phyloP scores from a whole-genome alignment of 2,113 vertebrate species.

The Circaetus cinerascens region DNA sequence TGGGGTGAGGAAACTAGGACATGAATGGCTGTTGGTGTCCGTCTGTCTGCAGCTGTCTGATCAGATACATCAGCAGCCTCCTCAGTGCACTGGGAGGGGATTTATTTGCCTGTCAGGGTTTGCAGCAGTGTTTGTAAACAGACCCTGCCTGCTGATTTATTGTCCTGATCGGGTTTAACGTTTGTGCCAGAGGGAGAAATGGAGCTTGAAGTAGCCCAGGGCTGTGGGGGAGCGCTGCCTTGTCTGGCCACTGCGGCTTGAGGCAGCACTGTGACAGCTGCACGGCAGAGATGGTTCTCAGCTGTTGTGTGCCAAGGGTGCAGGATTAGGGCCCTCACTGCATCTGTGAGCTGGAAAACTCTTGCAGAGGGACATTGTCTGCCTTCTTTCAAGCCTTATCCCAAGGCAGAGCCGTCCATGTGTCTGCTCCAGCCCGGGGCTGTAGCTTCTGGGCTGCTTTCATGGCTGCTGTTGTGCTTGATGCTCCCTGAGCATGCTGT shows the following conservation, averaged over 20 bases:
- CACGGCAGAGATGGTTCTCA: fast-evolving
- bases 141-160: background rate
- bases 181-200: fast-evolving
- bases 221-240: background rate
- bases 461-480: background rate
- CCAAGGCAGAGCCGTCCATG: background rate
- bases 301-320: background rate
- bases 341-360: background rate
- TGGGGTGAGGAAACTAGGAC: background rate
- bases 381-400: fast-evolving
- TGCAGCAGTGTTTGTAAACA: background rate
- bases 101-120: background rate
- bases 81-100: fast-evolving
- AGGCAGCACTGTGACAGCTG: too few species aligned
- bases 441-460: background rate
- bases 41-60: background rate
- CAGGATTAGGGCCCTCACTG: background rate
- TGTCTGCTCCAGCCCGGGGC: too few species aligned
- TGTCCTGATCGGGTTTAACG: background rate
- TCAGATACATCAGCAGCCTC: background rate
- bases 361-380: fast-evolving
- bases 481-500: background rate
- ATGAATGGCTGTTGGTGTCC: background rate
- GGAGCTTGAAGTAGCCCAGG: background rate
- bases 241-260: background rate